phyloP scores from a whole-genome alignment of 2,797 vertebrate species.

The Dipus sagitta region DNA sequence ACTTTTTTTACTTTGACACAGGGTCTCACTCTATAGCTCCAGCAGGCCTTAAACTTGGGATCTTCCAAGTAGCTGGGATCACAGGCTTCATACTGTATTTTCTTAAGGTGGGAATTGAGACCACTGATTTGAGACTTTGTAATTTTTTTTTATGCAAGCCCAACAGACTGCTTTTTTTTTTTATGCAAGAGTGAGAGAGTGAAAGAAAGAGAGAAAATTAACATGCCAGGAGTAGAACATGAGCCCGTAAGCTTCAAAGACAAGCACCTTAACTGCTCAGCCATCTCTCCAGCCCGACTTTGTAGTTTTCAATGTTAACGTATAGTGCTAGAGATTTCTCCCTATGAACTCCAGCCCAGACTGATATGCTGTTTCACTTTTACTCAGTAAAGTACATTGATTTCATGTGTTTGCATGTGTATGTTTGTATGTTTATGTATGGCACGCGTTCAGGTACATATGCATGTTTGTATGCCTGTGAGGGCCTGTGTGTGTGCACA shows the following conservation, averaged over 20 bases:
- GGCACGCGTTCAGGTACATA: no score
- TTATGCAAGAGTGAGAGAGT: no score
- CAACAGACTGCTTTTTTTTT: no score
- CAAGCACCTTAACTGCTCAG: no score
- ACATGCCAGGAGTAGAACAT: no score
- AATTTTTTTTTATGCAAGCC: no score
- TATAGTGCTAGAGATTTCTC: background rate
- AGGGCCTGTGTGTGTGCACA: no score
- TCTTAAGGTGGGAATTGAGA: background rate
- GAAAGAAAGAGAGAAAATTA: no score
- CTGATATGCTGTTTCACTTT: background rate
- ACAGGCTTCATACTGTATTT: background rate
- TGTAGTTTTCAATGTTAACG: background rate
- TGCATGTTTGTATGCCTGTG: no score
- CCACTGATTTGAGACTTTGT: background rate
- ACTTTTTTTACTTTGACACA: background rate
- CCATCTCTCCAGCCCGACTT: no score
- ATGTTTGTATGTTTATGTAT: no score
- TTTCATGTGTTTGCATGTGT: background rate
- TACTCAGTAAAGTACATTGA: background rate
- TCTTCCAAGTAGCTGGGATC: background rate
- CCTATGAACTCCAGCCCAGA: background rate
- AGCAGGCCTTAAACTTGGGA: background rate
- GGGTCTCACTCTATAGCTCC: background rate
- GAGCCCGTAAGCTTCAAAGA: no score